phyloP scores from a whole-genome alignment of 2,888 invertebrate genomes.

The Andrena camellia region DNA sequence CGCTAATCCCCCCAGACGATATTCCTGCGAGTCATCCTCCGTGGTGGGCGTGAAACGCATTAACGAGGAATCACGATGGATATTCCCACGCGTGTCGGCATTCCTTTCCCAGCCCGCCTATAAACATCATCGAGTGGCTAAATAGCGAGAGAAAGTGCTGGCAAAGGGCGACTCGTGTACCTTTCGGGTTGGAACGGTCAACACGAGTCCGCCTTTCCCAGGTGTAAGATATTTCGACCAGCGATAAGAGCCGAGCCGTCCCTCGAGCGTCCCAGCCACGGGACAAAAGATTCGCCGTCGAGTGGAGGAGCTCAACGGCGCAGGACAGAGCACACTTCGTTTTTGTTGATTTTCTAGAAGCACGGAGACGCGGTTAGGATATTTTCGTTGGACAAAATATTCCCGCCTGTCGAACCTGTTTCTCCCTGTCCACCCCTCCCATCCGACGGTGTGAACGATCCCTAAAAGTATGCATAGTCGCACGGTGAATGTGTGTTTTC shows the following conservation, averaged over 20 bases:
- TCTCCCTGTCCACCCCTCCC: not conserved
- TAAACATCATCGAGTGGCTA: constrained; percentile 15
- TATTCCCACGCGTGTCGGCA: constrained; percentile 3
- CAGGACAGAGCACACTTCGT: not conserved
- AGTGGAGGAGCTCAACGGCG: not conserved
- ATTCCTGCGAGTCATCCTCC: not conserved
- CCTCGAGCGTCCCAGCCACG: not conserved
- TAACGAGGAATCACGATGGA: not conserved
- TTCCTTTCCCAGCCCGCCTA: constrained; percentile 24
- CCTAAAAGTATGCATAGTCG: constrained; percentile 53
- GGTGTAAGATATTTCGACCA: not conserved
- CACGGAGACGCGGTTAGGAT: not conserved
- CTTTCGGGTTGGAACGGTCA: not conserved
- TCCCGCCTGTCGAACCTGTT: constrained; percentile 22
- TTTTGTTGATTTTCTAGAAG: constrained; percentile 13
- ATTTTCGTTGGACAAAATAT: constrained; percentile 36
- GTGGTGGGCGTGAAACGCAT: constrained; percentile 11
- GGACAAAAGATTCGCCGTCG: not conserved
- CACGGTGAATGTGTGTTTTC: constrained; percentile 37
- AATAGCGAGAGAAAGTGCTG: constrained; percentile 43
- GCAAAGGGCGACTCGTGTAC: not conserved
- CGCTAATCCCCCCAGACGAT: not conserved
- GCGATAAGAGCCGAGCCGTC: not conserved
- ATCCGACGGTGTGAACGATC: constrained; percentile 14
- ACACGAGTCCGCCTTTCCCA: not conserved